These are phyloP conservation scores for Brachionus koreanus DNA, from an alignment of 1,140 invertebrate genomes.

Conservation along the genomic window DNA sequence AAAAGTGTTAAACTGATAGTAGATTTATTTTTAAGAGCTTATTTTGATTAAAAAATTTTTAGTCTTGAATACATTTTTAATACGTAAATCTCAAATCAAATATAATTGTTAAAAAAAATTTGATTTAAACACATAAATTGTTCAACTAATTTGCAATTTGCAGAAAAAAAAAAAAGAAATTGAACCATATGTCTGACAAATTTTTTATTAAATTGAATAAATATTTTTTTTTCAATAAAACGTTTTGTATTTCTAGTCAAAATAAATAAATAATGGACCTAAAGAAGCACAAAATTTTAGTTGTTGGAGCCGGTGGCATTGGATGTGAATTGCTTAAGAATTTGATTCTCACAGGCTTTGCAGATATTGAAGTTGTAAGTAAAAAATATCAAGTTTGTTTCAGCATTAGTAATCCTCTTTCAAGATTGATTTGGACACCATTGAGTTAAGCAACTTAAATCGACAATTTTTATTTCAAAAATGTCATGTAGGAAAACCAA, in stretches of 20 bases:
- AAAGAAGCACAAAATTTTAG: conserved; percentile 62
- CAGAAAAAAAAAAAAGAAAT: background rate
- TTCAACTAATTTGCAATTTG: background rate
- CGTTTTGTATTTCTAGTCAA: background rate
- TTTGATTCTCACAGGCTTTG: conserved; percentile 87
- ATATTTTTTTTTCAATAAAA: background rate
- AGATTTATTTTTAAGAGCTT: too few species aligned
- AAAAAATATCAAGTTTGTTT: background rate
- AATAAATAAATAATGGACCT: conserved; percentile 6
- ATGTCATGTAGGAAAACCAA: conserved; percentile 94
- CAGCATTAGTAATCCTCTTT: conserved; percentile 51
- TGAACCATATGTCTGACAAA: background rate
- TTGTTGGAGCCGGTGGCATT: conserved; percentile 97
- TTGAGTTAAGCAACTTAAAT: conserved; percentile 98
- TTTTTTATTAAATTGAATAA: background rate
- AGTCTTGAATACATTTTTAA: too few species aligned
- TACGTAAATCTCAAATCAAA: background rate
- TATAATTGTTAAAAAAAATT: background rate
- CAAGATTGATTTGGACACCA: conserved; percentile 97
- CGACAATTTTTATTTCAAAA: conserved; percentile 95
- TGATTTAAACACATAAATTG: background rate
- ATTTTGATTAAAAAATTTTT: too few species aligned
- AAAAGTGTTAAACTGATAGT: too few species aligned
- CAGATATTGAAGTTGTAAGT: conserved; percentile 86
- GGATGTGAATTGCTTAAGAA: conserved; percentile 98